Evolutionary conservation across 2,113 vertebrate genomes (phyloP), one percentile per base, ranked within the genome.

Genomic region (Callipepla squamata): DNA sequence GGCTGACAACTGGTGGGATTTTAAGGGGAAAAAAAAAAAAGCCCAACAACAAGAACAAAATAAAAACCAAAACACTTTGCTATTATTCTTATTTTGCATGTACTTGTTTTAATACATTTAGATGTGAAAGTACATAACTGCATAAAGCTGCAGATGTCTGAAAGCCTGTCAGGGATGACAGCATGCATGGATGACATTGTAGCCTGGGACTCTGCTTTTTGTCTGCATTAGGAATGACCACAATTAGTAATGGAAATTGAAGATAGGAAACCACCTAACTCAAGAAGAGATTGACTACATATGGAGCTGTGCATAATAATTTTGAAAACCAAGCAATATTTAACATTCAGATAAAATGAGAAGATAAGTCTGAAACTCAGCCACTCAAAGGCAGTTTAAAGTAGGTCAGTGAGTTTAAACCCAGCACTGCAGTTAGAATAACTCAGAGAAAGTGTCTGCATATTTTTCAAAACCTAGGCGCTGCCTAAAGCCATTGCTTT

Each of bases 401-500:
- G 85, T 95, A 96, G 95, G 92, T 96, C 95, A 95, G 45, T n/a
- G 78, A 96, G 75, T 95, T 93, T 82, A 92, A 86, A 75, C 74
- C 59, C 59, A 88, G 87, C 47, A 42, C 58, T 86, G 92, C 82
- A 92, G 74, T 89, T 93, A 78, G 44, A 93, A 11, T 58, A 90
- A 50, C 78, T 95, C 53, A 23, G 55, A 67, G 76, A 84, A 96
- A 92, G 63, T 78, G 76, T 95, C 87, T 95, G 87, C 93, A 80
- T 93, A 90, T 89, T 90, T 96, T 92, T 93, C 73, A 90, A 90
- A 95, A 90, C 85, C 75, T 19, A 77, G 82, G 53, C 68, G 89
- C 82, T 95, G 93, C 92, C 90, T 95, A 83, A 95, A 92, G 92
- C 91, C 84, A 87, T 87, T 83, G 78, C 85, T 95, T 76, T 93